phyloP scores from a whole-genome alignment of 2,113 vertebrate species.

The Ophiodon elongatus region DNA sequence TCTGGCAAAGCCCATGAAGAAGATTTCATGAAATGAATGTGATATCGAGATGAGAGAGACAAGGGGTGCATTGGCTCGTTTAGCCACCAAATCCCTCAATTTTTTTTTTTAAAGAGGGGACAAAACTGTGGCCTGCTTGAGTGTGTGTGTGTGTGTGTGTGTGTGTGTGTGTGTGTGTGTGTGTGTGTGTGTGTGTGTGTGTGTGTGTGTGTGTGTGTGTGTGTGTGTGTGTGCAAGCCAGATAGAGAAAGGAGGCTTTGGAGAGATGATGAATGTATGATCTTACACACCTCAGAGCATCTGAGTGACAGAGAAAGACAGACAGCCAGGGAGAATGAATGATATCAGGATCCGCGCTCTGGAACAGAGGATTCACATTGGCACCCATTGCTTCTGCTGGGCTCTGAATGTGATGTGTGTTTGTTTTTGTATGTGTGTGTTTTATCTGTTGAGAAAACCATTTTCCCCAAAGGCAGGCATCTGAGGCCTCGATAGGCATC shows the following conservation, averaged over 20 bases:
- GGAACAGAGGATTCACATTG: conserved; percentile 69
- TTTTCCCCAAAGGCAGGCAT: conserved; percentile 60
- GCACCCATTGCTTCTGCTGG: conserved; percentile 32
- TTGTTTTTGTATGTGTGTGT: conserved; percentile 41
- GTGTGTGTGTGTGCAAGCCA: not conserved
- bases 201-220: conserved; percentile 16
- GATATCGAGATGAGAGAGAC: conserved; percentile 76
- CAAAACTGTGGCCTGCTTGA: conserved; percentile 59
- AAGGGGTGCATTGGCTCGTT: conserved; percentile 75
- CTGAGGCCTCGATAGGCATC: conserved; percentile 60
- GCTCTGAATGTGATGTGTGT: conserved; percentile 54
- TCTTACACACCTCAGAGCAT: conserved; percentile 75
- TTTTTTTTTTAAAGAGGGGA: conserved; percentile 65
- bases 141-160: too few species aligned
- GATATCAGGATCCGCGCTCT: conserved; percentile 66
- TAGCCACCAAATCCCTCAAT: conserved; percentile 76
- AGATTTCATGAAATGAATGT: conserved; percentile 80
- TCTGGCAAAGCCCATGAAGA: conserved; percentile 62
- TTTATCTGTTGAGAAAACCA: conserved; percentile 69
- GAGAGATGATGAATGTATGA: conserved; percentile 75
- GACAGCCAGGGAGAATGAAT: conserved; percentile 69
- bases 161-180: conserved; percentile 8
- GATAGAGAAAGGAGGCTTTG: conserved; percentile 48
- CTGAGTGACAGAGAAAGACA: conserved; percentile 71
- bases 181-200: conserved; percentile 3